Conservation (phyloP, 2,113 vertebrate genomes). For the Coregonus clupeaformis region DNA sequence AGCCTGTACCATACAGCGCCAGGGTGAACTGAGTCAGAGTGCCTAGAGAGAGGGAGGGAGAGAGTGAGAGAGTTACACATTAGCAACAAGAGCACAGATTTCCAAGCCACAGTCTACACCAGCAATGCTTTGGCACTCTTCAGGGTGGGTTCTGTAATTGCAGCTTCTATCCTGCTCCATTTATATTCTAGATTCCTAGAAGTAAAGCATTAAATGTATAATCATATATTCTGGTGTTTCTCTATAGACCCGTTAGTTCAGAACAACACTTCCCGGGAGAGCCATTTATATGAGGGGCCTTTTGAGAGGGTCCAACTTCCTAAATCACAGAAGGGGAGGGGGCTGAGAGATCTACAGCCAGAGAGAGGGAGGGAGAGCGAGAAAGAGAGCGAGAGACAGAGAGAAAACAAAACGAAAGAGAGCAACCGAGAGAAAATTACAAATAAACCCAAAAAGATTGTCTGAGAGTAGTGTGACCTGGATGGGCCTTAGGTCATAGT, state of each 20-base stretch:
- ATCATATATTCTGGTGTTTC: neutral
- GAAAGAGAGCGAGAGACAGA: neutral
- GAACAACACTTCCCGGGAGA: conserved; percentile 10
- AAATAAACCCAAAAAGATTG: neutral
- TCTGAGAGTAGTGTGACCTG: neutral
- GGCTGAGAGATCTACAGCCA: neutral
- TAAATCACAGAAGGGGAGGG: neutral
- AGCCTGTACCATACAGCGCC: conserved; percentile 87
- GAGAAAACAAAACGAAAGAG: neutral
- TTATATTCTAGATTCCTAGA: neutral
- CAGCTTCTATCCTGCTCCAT: too few species aligned
- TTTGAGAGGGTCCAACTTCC: conserved; percentile 29
- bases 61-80: conserved; percentile 23
- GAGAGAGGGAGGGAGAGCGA: neutral
- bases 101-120: conserved; percentile 31
- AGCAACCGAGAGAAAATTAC: neutral
- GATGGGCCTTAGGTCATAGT: neutral
- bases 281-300: conserved; percentile 23
- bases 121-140: conserved; percentile 12
- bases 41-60: conserved; percentile 65
- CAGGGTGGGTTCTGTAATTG: neutral
- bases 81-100: conserved; percentile 8
- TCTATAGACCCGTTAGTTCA: neutral
- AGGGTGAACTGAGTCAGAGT: conserved; percentile 92
- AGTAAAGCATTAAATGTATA: conserved; percentile 30